A percentile compares a stretch with the other conserved stretches of the same genome.
Conservation (phyloP, 2,797 vertebrate genomes). For the Pelodytes ibericus region DNA sequence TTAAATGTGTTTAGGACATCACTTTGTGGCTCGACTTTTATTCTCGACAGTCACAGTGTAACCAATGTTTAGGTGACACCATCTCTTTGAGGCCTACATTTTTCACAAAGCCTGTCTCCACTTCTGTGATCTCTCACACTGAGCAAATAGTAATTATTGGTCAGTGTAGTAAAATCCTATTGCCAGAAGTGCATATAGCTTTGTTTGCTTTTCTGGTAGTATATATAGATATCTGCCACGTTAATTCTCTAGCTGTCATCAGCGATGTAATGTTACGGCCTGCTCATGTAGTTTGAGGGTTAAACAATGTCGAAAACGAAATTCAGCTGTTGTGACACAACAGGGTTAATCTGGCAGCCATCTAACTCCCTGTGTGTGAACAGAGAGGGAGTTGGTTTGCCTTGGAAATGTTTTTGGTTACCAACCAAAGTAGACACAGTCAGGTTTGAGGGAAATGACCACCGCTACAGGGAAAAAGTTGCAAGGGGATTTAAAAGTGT, state of each 20-base stretch:
- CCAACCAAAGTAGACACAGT: conserved; percentile 51
- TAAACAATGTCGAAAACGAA: neutral
- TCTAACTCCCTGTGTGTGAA: neutral
- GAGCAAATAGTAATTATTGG: too few species aligned
- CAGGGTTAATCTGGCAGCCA: conserved; percentile 31
- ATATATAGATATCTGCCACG: neutral
- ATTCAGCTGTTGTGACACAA: neutral
- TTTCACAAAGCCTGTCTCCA: too few species aligned
- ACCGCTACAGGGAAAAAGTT: conserved; percentile 51
- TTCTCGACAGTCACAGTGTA: too few species aligned
- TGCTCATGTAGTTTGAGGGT: too few species aligned
- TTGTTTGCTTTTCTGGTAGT: neutral
- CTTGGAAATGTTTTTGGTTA: conserved; percentile 53
- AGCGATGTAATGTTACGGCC: too few species aligned
- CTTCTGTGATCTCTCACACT: too few species aligned
- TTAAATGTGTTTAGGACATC: too few species aligned
- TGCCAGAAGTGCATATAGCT: too few species aligned
- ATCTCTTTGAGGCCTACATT: too few species aligned
- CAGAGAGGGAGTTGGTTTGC: conserved; percentile 36
- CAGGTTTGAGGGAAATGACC: conserved; percentile 42
- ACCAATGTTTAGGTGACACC: too few species aligned
- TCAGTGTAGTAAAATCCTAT: too few species aligned
- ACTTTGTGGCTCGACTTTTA: too few species aligned
- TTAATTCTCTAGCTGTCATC: neutral
- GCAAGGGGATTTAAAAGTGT: conserved; percentile 48